Evolutionary conservation across 2,797 vertebrate genomes (phyloP), one percentile per base, ranked within the genome.

Genomic region (Epinephelus coioides): DNA sequence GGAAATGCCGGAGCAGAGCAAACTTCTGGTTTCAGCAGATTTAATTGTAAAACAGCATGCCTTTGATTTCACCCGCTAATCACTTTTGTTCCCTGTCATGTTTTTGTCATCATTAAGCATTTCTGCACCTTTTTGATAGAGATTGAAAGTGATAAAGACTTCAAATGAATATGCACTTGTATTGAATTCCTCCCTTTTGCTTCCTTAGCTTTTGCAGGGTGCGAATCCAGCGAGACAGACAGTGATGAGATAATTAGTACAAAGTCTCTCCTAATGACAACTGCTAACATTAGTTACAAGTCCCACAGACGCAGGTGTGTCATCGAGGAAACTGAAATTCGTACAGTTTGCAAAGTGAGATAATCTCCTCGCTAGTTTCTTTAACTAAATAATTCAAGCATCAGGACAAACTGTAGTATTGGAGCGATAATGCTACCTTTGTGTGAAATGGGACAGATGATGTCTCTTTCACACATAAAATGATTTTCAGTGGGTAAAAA

Each of bases 221-320:
- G 77, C 55, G 79, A 84, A 87, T 86, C 74, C 76, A 19, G 19
- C 10, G 81, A 88, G 85, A 88, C 76, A 76, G 81, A 81, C 83
- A 79, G 82, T 86, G 86, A 92, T 83, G 83, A 87, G 85, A 88
- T 85, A 92, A 93, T 92, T 88, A 92, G 88, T 65, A 80, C 79
- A 77, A 78, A 68, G 76, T 78, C 79, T 82, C 74, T 88, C 72
- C 73, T 90, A 87, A 92, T 91, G 91, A 89, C 88, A 79, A 71
- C 76, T 60, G 78, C 83, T 83, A 86, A 86, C 84, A 91, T 91
- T 88, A 89, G 88, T 75, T 80, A 69, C 64, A 60, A 85, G 68
- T 80, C 89, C 71, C 81, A 82, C 44, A 84, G 88, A 83, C 53
- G 54, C 90, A 88, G 88, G 81, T 86, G 84, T 83, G 76, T 82